A percentile compares a stretch with the other conserved stretches of the same genome.
These are phyloP conservation scores for Anthonomus grandis DNA, from an alignment of 1,140 invertebrate genomes.

Conservation along the genomic window DNA sequence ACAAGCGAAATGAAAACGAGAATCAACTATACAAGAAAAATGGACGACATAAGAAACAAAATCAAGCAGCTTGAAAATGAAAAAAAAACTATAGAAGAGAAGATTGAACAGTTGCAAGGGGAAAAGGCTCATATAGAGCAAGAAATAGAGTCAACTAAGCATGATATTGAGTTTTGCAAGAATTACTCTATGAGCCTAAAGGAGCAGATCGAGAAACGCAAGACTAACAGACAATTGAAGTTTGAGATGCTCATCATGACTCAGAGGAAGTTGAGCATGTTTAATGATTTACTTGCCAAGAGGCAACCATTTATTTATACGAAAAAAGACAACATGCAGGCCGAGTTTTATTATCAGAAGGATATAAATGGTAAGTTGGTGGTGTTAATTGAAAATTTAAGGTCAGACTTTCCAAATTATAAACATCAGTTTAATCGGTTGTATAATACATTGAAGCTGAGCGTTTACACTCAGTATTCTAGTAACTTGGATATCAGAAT, in stretches of 20 bases:
- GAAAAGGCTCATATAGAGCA: constrained; percentile 9
- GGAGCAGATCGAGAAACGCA: constrained; percentile 51
- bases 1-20: constrained; percentile 34
- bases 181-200: constrained; percentile 6
- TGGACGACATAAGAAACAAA: constrained; percentile 58
- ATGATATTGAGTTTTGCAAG: constrained; percentile 24
- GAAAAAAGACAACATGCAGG: constrained; percentile 50
- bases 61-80: constrained; percentile 55
- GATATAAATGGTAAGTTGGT: constrained; percentile 52
- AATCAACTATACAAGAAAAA: constrained; percentile 47
- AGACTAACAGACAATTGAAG: constrained; percentile 52
- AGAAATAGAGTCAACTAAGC: constrained; percentile 32
- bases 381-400: constrained; percentile 54
- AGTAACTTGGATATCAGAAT: constrained; percentile 5
- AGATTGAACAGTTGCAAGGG: constrained; percentile 42
- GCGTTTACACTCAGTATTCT: constrained; percentile 10
- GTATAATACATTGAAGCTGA: constrained; percentile 50
- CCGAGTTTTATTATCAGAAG: constrained; percentile 53
- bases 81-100: constrained; percentile 36
- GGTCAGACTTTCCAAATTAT: constrained; percentile 57
- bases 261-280: constrained; percentile 57
- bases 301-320: constrained; percentile 51
- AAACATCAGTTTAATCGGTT: constrained; percentile 53
- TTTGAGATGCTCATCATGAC: constrained; percentile 59
- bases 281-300: constrained; percentile 52